Base-by-base conservation (phyloP, 2,888 invertebrate genomes). In the Epinotia ramella region DNA sequence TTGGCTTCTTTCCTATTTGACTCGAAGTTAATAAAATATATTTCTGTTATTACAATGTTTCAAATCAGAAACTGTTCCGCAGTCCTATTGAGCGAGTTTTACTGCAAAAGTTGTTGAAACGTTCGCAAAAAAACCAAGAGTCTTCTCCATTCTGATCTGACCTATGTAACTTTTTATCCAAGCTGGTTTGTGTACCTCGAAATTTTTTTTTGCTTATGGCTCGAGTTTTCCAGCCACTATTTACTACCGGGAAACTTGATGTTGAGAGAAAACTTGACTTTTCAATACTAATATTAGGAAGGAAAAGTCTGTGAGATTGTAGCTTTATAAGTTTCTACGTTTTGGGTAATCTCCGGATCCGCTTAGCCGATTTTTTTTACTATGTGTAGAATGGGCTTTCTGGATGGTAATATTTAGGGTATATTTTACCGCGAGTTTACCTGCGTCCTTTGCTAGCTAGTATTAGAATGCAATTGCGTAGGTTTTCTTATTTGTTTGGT, bases 121-220 rank as follows among this genome's bases (percentile, higher is more conserved):
- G 20, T 11, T 44, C 64, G 12, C 46, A 64, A 64, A 64, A 62
- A 64, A 44, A 64, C 20, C 16, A 20, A 20, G 12, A 44, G 11
- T 40, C 20, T 64, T 20, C 20, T n/a, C n/a, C n/a, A n/a, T n/a
- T n/a, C 44, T 18, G n/a, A n/a, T 11, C 63, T n/a, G n/a, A 64
- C 46, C 13, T 33, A n/a, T 13, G 20, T 24, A 73, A 73, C 60
- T 67, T 67, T 53, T 60, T 53, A 28, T n/a, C 40, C 44, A 59
- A 13, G 33, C 60, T 73, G 62, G 62, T 73, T 73, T 60, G 73
- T 40, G 9, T 60, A 44, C 62, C 12, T 67, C 20, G 6, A 3
- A 68, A n/a, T 24, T 67, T 20, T 64, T 65, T 62, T 20, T 59
- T 33, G 44, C 20, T n/a, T n/a, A n/a, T 2, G 1, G 24, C 24